Conservation (phyloP, 2,888 invertebrate genomes). For the Megastigmus dorsalis region DNA sequence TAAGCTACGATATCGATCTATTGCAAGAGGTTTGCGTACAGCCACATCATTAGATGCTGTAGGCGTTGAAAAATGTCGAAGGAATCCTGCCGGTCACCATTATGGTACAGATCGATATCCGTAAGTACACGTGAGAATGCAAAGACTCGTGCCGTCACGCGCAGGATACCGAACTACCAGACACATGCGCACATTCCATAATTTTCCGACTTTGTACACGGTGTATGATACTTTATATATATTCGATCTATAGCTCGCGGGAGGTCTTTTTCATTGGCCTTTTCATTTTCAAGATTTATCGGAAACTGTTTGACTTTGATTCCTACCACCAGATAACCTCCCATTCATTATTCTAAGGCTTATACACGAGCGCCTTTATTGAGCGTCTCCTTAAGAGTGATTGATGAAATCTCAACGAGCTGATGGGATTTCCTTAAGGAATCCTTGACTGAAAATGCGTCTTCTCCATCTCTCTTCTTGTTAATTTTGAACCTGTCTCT, state of each 20-base stretch:
- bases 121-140: no score
- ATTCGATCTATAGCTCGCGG: no score
- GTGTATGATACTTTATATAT: no score
- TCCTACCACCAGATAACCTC: conserved; percentile 2
- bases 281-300: conserved; percentile 24
- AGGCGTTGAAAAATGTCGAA: no score
- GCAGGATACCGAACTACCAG: neutral
- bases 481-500: neutral
- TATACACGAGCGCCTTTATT: neutral
- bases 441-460: conserved; percentile 10
- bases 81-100: neutral
- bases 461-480: neutral
- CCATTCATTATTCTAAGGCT: conserved; percentile 33
- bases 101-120: neutral
- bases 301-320: conserved; percentile 14
- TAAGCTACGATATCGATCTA: no score
- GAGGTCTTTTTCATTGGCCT: neutral
- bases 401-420: conserved; percentile 39
- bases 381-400: conserved; percentile 34
- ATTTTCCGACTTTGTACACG: neutral
- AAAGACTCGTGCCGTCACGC: no score
- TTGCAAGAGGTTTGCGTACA: no score
- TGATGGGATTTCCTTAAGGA: neutral
- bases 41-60: no score
- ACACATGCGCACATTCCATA: neutral